These are phyloP conservation scores for Misgurnus anguillicaudatus DNA, from an alignment of 2,113 vertebrate species.

Conservation along the genomic window DNA sequence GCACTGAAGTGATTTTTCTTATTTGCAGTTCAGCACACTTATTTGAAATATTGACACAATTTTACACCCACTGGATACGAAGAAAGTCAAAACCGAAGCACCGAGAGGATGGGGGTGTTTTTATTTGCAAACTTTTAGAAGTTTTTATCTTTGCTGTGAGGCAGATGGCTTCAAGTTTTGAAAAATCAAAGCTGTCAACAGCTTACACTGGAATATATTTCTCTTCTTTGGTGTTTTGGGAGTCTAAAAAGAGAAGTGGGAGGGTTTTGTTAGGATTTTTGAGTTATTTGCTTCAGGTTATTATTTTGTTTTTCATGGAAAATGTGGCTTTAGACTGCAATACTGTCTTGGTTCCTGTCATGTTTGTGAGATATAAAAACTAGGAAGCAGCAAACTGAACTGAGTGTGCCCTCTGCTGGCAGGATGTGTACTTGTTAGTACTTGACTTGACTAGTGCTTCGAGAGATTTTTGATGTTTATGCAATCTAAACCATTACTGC, in stretches of 20 bases:
- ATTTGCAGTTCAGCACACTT: background rate
- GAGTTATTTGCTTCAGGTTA: background rate
- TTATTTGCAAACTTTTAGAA: background rate
- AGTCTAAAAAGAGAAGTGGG: background rate
- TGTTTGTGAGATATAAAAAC: background rate
- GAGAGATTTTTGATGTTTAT: too few relatives aligned
- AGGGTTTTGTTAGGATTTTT: background rate
- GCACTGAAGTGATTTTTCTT: background rate
- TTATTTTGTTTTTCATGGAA: background rate
- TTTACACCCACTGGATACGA: conserved; percentile 14
- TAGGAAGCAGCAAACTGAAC: conserved; percentile 5
- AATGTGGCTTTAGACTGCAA: background rate
- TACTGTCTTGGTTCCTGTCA: background rate
- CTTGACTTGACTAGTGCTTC: background rate
- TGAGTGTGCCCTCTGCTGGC: conserved; percentile 38
- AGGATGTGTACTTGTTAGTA: conserved; percentile 4
- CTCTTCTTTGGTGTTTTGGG: background rate
- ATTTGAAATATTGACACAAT: conserved; percentile 7
- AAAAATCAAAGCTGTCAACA: conserved; percentile 1
- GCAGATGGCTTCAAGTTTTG: conserved; percentile 3
- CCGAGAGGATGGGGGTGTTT: background rate
- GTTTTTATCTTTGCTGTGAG: background rate
- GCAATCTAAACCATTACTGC: too few relatives aligned
- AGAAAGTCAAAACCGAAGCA: background rate
- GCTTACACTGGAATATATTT: background rate